phyloP scores from a whole-genome alignment of 2,113 vertebrate genomes.

The Rhea pennata region DNA sequence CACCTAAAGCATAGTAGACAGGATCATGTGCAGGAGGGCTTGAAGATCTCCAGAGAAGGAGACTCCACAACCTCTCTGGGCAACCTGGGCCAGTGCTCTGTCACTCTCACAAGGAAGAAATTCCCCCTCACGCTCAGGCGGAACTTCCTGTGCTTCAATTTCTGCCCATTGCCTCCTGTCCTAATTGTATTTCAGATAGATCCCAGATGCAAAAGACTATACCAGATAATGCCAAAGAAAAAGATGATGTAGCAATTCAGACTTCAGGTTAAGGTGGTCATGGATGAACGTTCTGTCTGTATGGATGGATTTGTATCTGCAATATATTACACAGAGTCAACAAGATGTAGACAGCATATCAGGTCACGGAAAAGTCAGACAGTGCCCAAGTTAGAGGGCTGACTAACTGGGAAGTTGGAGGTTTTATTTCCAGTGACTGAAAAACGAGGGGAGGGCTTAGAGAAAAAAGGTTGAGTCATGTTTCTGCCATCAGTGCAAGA shows the following conservation, averaged over 20 bases:
- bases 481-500: neutral
- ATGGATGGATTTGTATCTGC: neutral
- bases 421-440: neutral
- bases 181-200: neutral
- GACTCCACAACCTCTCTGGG: too few relatives aligned
- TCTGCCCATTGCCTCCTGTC: too few relatives aligned
- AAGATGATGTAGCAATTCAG: neutral
- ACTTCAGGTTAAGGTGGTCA: neutral
- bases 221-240: neutral
- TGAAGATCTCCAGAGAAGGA: too few relatives aligned
- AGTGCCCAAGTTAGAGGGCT: neutral
- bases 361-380: neutral
- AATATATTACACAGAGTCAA: neutral
- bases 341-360: neutral
- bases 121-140: too few relatives aligned
- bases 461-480: neutral
- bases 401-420: neutral
- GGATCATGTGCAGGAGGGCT: too few relatives aligned
- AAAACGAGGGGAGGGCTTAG: neutral
- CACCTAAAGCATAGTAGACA: too few relatives aligned
- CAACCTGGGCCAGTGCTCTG: too few relatives aligned
- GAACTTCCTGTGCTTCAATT: too few relatives aligned
- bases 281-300: neutral
- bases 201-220: neutral
- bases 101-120: too few relatives aligned